Conservation (phyloP, 2,888 invertebrate species). For the Brachypalpus laphriformis region DNA sequence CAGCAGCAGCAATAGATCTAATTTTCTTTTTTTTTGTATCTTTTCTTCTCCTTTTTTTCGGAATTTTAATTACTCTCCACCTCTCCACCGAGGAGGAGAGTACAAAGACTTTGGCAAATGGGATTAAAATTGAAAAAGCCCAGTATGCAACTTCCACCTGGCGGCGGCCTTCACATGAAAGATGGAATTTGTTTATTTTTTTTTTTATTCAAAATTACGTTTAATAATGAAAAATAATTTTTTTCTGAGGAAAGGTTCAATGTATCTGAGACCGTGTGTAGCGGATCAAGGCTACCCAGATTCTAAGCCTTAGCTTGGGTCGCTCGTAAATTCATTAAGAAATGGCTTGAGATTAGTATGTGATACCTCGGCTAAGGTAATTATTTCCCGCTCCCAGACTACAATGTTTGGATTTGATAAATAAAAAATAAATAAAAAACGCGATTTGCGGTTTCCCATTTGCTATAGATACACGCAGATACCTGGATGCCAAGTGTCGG, state of each 20-base stretch:
- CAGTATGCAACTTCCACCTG: conserved; percentile 28
- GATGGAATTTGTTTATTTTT: too few relatives aligned
- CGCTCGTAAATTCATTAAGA: conserved; percentile 38
- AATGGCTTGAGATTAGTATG: background rate
- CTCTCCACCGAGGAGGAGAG: conserved; percentile 10
- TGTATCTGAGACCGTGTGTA: background rate
- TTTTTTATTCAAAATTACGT: conserved; percentile 31
- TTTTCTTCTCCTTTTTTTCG: conserved; percentile 23
- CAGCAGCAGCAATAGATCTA: conserved; percentile 39
- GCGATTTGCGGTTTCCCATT: conserved; percentile 16
- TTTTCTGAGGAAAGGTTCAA: conserved; percentile 17
- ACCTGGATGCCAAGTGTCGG: conserved; percentile 22
- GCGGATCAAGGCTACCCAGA: conserved; percentile 39
- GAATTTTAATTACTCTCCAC: conserved; percentile 68
- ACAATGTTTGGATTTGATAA: conserved; percentile 25
- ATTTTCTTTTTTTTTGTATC: conserved; percentile 28
- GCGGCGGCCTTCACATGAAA: conserved; percentile 54
- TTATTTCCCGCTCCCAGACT: background rate
- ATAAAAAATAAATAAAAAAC: conserved; percentile 1
- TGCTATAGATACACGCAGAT: conserved; percentile 1
- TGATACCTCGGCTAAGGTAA: background rate
- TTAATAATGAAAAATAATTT: conserved; percentile 7
- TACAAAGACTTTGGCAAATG: conserved; percentile 66
- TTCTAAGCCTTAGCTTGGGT: background rate
- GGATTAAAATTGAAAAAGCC: conserved; percentile 56